Percentiles rank a stretch among this genome's conserved stretches.
phyloP scores from a whole-genome alignment of 2,113 vertebrate genomes.

The Cairina moschata region DNA sequence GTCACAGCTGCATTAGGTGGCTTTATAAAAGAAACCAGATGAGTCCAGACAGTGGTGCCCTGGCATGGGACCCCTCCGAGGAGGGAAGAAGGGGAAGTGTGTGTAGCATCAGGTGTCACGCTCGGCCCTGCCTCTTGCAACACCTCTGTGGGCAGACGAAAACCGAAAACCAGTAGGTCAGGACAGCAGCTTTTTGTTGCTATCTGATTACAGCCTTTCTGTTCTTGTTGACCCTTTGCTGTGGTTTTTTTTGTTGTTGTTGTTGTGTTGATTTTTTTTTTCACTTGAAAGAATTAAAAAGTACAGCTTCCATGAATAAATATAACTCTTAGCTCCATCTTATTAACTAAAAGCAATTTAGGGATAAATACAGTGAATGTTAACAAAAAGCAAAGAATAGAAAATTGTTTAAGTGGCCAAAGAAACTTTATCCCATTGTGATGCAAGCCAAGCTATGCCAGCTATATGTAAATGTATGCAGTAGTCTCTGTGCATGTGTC shows the following conservation, averaged over 20 bases:
- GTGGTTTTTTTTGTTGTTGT: background rate
- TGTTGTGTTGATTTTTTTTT: slow-evolving; percentile 5
- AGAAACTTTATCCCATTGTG: slow-evolving; percentile 83
- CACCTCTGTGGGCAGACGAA: background rate
- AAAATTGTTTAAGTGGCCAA: slow-evolving; percentile 86
- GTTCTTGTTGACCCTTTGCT: slow-evolving; percentile 52
- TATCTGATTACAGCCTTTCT: slow-evolving; percentile 60
- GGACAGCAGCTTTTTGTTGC: background rate
- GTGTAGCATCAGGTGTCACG: background rate
- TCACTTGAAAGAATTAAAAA: slow-evolving; percentile 76
- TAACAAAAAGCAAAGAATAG: slow-evolving; percentile 76
- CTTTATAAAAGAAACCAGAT: background rate
- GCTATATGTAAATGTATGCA: slow-evolving; percentile 87
- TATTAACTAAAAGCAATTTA: slow-evolving; percentile 73
- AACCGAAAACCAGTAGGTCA: background rate
- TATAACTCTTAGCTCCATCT: slow-evolving; percentile 73
- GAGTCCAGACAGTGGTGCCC: fast-evolving
- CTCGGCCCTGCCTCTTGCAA: background rate
- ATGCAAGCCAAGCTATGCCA: slow-evolving; percentile 79
- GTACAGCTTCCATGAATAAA: slow-evolving; percentile 75
- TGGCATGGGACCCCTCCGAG: background rate
- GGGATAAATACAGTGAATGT: slow-evolving; percentile 79
- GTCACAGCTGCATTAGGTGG: background rate
- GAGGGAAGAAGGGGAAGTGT: background rate
- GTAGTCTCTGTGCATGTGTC: slow-evolving; percentile 78